Conservation (phyloP, 2,797 vertebrate species). For the Pipistrellus nathusii region DNA sequence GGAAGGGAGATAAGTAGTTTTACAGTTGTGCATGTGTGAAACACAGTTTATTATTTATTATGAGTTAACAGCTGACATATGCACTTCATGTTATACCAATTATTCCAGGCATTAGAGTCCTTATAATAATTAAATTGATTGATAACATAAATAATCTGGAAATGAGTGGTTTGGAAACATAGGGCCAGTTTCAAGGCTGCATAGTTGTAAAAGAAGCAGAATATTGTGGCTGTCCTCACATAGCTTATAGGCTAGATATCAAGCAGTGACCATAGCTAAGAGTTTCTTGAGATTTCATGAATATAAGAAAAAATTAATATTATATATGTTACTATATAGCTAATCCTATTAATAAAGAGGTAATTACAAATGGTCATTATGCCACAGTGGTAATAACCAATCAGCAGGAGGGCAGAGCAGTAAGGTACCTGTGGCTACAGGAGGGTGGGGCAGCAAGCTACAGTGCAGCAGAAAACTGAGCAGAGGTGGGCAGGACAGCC, state of each 20-base stretch:
- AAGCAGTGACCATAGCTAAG: background rate
- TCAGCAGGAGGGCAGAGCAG: too few relatives aligned
- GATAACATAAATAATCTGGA: background rate
- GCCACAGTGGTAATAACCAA: too few relatives aligned
- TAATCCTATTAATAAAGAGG: background rate
- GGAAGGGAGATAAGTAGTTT: background rate
- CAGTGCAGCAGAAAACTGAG: too few relatives aligned
- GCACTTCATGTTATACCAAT: background rate
- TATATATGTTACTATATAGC: background rate
- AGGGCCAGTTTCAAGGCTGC: background rate
- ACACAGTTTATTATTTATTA: background rate
- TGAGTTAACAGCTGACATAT: background rate
- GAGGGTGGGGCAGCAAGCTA: too few relatives aligned
- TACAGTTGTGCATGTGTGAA: background rate
- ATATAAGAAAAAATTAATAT: background rate
- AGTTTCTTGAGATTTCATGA: slow-evolving; percentile 4
- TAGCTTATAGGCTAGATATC: background rate
- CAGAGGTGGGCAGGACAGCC: too few relatives aligned
- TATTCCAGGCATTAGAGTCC: background rate
- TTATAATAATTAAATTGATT: background rate
- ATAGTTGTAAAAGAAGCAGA: background rate
- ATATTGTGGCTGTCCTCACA: background rate
- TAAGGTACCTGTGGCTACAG: too few relatives aligned
- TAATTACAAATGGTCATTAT: too few relatives aligned
- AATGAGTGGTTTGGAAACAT: background rate